Base-by-base conservation (phyloP, 2,888 invertebrate genomes). In the Malacosoma neustria region DNA sequence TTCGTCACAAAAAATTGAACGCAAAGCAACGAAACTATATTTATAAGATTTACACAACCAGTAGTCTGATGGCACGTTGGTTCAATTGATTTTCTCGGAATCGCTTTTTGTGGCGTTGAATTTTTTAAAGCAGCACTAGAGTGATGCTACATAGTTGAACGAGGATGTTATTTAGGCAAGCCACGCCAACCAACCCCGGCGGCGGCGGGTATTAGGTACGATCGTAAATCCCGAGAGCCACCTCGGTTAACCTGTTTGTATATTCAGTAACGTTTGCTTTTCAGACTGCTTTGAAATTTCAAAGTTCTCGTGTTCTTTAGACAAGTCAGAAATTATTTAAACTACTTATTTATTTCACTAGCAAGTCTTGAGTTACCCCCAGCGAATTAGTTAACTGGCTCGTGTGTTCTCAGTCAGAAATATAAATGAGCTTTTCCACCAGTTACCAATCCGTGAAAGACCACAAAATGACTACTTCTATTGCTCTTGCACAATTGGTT, bases 1-100 rank as follows among this genome's bases (percentile, higher is more conserved):
- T 54, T 55, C 53, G 48, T 48, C 43, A 43, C 52, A 56, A 61
- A 61, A 56, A 60, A 49, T 35, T 34, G 15, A 32, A 36, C 42
- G 36, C 30, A 32, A 38, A 32, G 34, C 37, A 42, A 36, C 47
- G 41, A 43, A 45, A 45, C 42, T 42, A 37, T 39, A n/a, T n/a
- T n/a, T n/a, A 47, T 42, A 48, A 49, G 22, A 46, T 41, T 58
- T 54, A 52, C 45, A 48, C 51, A 57, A 55, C 45, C 41, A 34
- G 41, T 34, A 13, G 43, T 39, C 9, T 7, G 22, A 9, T 22
- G 22, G 22, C 22, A 4, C 5, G 7, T 22, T 22, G 22, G 6
- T 5, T 33, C 14, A n/a, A n/a, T 14, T 32, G 13, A 13, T 33
- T 33, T 11, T 33, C 14, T 14, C 14, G 11, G 14, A 14, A 11